A percentile compares a stretch with the other conserved stretches of the same genome.
phyloP scores from a whole-genome alignment of 1,140 invertebrate species.

The Drosophila hydei region DNA sequence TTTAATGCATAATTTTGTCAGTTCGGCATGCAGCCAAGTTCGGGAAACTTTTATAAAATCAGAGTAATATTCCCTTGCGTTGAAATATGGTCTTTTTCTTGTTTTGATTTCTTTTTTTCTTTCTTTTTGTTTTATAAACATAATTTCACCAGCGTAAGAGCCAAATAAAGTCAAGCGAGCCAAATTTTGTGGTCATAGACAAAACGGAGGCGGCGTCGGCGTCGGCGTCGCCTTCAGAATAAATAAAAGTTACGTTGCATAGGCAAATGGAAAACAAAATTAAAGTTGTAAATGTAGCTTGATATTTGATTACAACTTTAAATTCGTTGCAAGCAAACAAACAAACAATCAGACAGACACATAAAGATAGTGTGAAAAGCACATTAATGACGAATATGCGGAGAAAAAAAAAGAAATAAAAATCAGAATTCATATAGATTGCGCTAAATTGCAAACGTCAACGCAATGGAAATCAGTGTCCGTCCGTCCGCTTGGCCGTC shows the following conservation, averaged over 20 bases:
- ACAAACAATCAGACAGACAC: slow-evolving; percentile 4
- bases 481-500: background rate
- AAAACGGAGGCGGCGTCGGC: slow-evolving; percentile 53
- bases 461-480: slow-evolving; percentile 45
- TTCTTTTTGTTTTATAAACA: slow-evolving; percentile 18
- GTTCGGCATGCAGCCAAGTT: slow-evolving; percentile 67
- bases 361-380: background rate
- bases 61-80: slow-evolving; percentile 14
- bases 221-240: slow-evolving; percentile 25
- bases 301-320: slow-evolving; percentile 65
- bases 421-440: slow-evolving; percentile 41
- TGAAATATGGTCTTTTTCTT: slow-evolving; percentile 33
- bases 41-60: slow-evolving; percentile 46
- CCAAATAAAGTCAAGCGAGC: slow-evolving; percentile 25
- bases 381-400: slow-evolving; percentile 17
- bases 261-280: slow-evolving; percentile 28
- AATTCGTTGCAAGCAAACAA: slow-evolving; percentile 50
- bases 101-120: slow-evolving; percentile 18
- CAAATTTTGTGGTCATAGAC: slow-evolving; percentile 60
- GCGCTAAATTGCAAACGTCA: slow-evolving; percentile 46
- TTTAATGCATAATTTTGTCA: slow-evolving; percentile 71
- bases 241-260: background rate
- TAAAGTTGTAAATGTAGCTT: slow-evolving; percentile 67
- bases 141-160: slow-evolving; percentile 37
- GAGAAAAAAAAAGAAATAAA: background rate